phyloP scores from a whole-genome alignment of 2,888 invertebrate species.

The Metopia argyrocephala region DNA sequence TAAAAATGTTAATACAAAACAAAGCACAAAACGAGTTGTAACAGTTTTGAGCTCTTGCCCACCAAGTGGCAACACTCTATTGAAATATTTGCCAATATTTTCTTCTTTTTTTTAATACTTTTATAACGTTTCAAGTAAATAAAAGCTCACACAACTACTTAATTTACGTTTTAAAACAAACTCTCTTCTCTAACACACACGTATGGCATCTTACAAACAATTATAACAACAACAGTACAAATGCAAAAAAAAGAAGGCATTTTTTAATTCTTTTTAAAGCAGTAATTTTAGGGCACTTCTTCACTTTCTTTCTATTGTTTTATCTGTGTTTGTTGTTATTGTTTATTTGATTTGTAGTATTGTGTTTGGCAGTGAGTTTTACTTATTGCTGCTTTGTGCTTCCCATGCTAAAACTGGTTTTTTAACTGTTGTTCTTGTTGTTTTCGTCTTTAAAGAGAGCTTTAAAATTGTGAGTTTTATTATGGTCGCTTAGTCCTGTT shows the following conservation, averaged over 20 bases:
- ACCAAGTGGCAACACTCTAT: neutral
- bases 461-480: neutral
- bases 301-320: neutral
- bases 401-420: neutral
- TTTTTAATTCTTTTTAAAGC: neutral
- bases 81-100: neutral
- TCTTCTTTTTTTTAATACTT: neutral
- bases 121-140: no score
- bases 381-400: constrained; percentile 14
- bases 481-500: constrained; percentile 38
- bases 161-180: neutral
- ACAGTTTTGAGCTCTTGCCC: neutral
- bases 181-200: neutral
- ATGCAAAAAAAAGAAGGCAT: neutral
- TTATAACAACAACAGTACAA: neutral
- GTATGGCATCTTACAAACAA: no score
- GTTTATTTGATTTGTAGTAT: constrained; percentile 34
- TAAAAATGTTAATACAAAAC: no score
- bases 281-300: constrained; percentile 20
- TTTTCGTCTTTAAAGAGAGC: constrained; percentile 23
- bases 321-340: constrained; percentile 2
- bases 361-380: constrained; percentile 30
- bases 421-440: neutral
- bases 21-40: no score
- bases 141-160: neutral